Evolutionary conservation across 2,888 invertebrate genomes (phyloP), one percentile per base, ranked within the genome.

Genomic region (Zelleria hepariella): DNA sequence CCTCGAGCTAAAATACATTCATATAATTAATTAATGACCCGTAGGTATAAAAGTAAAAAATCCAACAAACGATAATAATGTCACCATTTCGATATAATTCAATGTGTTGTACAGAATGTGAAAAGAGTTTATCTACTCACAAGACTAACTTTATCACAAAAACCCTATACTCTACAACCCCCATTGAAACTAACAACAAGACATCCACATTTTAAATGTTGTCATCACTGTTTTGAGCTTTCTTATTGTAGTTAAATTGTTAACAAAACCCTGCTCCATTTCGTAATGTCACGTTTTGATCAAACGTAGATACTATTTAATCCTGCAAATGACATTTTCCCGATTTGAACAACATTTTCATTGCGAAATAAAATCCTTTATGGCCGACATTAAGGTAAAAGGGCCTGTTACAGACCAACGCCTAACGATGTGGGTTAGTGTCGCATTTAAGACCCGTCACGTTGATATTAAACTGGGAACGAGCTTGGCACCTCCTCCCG

Each of bases 391-490:
- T 73, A 76, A 75, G 72, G 68, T 69, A 67, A 71, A 67, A 72
- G 70, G 72, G 67, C 64, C 68, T 68, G 67, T 75, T 78, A 80
- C 74, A 77, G 74, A 71, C 72, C 69, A 69, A 68, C 65, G 57
- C 72, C 63, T 73, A 79, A 81, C 73, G 75, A 75, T 69, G 74
- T 70, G 74, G 77, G 75, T 74, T 74, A 77, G 71, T 64, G 70
- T 66, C 65, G 64, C 62, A 64, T 70, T 72, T 60, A 73, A 73
- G 72, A 74, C 73, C 71, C 72, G 70, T 20, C 68, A 66, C 67
- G 60, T 63, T 75, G 73, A 47, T 47, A 57, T 81, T 74, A 77
- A 77, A 72, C 69, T 60, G 55, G 74, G 67, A 73, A 71, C 76
- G 78, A 80, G 79, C 77, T 76, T 70, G 65, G 67, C 69, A 65